phyloP scores from a whole-genome alignment of 2,113 vertebrate genomes.

The Laticauda colubrina region DNA sequence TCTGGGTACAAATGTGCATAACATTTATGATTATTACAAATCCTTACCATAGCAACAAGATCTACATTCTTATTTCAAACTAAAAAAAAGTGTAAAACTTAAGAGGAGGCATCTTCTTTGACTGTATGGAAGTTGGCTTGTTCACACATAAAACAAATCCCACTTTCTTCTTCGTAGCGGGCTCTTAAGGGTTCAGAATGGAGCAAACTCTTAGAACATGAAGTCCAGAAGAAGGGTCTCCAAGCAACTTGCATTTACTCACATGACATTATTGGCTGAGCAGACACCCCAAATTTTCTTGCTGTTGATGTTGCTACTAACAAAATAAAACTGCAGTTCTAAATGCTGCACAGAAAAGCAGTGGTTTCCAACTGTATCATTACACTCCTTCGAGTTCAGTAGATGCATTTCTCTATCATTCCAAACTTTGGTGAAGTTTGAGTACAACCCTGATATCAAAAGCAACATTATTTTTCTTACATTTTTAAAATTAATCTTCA shows the following conservation, averaged over 20 bases:
- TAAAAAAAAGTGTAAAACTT: neutral
- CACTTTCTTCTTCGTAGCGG: slow-evolving; percentile 14
- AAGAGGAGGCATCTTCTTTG: slow-evolving; percentile 13
- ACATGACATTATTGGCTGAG: neutral
- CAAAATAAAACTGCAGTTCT: fast-evolving
- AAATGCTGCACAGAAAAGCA: neutral
- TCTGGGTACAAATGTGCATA: too few relatives aligned
- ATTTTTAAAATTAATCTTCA: neutral
- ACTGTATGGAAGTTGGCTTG: slow-evolving; percentile 9
- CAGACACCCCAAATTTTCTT: neutral
- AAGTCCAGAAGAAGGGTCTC: neutral
- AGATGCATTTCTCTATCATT: neutral
- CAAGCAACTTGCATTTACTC: neutral
- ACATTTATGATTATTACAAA: too few relatives aligned
- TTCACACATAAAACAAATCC: slow-evolving; percentile 50
- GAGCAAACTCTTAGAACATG: neutral
- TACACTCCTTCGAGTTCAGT: too few relatives aligned
- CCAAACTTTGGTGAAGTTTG: neutral
- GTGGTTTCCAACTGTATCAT: neutral
- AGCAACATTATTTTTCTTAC: neutral
- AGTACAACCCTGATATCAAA: neutral
- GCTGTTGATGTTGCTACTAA: neutral
- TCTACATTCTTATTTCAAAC: too few relatives aligned
- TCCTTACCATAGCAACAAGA: too few relatives aligned
- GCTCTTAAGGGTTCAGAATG: slow-evolving; percentile 5